These are phyloP conservation scores for Mastomys natalensis DNA, from an alignment of 2,113 vertebrate genomes.

Conservation along the genomic window DNA sequence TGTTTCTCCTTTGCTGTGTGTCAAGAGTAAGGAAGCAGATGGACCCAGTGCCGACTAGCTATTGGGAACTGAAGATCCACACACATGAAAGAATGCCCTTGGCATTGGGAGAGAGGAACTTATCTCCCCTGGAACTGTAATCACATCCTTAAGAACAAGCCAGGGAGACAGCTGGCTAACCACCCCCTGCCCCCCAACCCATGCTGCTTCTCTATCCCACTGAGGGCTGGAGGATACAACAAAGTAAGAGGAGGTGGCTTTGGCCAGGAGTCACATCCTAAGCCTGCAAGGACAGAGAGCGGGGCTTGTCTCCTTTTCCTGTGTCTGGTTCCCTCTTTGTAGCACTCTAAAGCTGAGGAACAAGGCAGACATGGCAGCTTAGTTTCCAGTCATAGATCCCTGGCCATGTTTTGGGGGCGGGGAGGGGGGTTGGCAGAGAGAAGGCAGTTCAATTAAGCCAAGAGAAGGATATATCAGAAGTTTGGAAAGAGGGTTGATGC, in stretches of 20 bases:
- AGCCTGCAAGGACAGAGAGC: neutral
- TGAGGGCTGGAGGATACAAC: neutral
- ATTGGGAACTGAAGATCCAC: neutral
- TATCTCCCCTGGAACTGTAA: neutral
- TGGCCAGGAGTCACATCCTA: neutral
- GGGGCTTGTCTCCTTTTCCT: neutral
- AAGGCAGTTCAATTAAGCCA: neutral
- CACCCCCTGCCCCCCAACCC: too few relatives aligned
- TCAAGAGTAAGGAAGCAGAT: neutral
- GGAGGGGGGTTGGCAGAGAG: neutral
- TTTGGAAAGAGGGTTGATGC: neutral
- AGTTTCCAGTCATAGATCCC: neutral
- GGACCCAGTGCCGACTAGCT: accelerated
- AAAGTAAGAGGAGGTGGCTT: neutral
- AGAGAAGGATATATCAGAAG: neutral
- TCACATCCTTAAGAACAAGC: neutral
- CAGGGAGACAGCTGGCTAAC: accelerated
- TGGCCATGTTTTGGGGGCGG: neutral
- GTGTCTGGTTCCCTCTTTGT: accelerated
- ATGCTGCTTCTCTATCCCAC: accelerated
- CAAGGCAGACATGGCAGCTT: neutral
- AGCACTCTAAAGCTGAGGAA: neutral
- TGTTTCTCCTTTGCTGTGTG: neutral
- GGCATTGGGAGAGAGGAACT: accelerated
- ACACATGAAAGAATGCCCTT: accelerated